A percentile compares a stretch with the other conserved stretches of the same genome.
Evolutionary conservation across 2,888 invertebrate genomes (phyloP).

Genomic region (Onchidella celtica): DNA sequence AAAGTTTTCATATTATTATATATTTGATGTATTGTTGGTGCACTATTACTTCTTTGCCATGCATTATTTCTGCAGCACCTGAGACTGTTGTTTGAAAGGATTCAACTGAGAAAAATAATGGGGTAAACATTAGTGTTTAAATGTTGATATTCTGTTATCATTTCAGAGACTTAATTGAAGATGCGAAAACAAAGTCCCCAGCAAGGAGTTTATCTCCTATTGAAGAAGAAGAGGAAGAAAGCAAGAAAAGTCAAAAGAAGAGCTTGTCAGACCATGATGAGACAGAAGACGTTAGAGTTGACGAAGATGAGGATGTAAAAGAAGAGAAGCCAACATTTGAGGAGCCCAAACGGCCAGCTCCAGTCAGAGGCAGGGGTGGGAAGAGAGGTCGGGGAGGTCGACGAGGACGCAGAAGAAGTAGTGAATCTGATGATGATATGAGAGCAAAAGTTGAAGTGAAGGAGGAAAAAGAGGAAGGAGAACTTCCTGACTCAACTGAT

Average conservation of each 20-base stretch:
- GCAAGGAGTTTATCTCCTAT: slow-evolving; percentile 50
- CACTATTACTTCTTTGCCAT: too few species aligned
- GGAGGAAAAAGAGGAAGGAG: slow-evolving; percentile 55
- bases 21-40: too few species aligned
- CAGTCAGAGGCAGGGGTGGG: slow-evolving; percentile 9
- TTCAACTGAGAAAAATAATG: too few species aligned
- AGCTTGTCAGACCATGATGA: neutral
- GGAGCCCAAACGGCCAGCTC: slow-evolving; percentile 13
- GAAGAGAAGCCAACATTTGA: slow-evolving; percentile 25
- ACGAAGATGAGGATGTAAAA: slow-evolving; percentile 27
- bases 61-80: too few species aligned
- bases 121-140: too few species aligned
- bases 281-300: slow-evolving; percentile 18
- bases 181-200: slow-evolving; percentile 41
- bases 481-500: slow-evolving; percentile 42
- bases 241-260: neutral
- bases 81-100: too few species aligned
- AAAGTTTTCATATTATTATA: too few species aligned
- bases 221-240: slow-evolving; percentile 41
- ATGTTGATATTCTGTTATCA: too few species aligned
- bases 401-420: slow-evolving; percentile 28
- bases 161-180: slow-evolving; percentile 48
- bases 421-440: slow-evolving; percentile 49
- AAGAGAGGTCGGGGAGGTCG: slow-evolving; percentile 10
- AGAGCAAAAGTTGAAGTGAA: slow-evolving; percentile 53